Evolutionary conservation across 2,888 invertebrate species (phyloP), one percentile per base, ranked within the genome.

Genomic region (Drosophila picticornis): DNA sequence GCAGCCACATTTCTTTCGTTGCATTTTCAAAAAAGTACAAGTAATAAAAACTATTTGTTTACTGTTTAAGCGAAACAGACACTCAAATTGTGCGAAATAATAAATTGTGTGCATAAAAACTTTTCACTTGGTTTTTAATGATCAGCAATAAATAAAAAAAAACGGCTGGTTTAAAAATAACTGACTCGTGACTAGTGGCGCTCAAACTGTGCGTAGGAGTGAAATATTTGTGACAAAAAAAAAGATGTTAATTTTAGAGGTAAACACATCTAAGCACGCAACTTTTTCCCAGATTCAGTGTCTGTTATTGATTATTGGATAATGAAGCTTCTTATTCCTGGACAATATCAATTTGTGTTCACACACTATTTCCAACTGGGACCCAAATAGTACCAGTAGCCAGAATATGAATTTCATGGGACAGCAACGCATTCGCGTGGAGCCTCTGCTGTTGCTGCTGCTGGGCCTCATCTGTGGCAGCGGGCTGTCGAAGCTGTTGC

Each of bases 381-480:
- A 56, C 22, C n/a, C 38, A 38, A 16, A n/a, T 27, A 56, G n/a
- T 29, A 38, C 9, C 4, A 38, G 36, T 38, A 27, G 7, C 19
- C 36, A n/a, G 2, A 52, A 7, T 29, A 80, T 75, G 76, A 68
- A 48, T 43, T 53, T 61, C 43, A 59, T 68, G 1, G 55, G 75
- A 5, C 75, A 62, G 25, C 72, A 82, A 9, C 71, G 75, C 22
- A 77, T 80, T 34, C 73, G 66, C 31, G 9, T 81, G 43, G 83
- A 90, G 64, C 66, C 88, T 31, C 32, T 91, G 40, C 55, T 84
- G 9, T 84, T 88, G 59, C 67, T 92, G 11, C 66, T 91, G 36
- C 53, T 88, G 25, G 92, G 92, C 11, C 67, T 92, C 50, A 72
- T 88, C 27, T 82, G 89, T 64, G 92, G 92, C 16, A 80, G 90